Base-by-base conservation (phyloP, 1,140 invertebrate genomes). In the Drosophila tsacasi region DNA sequence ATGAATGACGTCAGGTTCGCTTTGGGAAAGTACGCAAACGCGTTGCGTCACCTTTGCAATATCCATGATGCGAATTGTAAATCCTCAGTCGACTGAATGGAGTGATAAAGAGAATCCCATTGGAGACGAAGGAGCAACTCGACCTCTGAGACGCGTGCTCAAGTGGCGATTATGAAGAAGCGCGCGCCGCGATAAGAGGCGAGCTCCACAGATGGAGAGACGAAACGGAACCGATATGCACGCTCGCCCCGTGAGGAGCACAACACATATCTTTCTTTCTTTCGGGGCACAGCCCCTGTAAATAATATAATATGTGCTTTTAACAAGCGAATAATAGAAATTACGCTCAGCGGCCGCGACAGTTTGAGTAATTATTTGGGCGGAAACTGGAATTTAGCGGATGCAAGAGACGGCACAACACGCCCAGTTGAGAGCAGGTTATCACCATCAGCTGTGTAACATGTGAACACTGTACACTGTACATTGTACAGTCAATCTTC, bases 301-400 rank as follows among this genome's bases (percentile, higher is more conserved):
- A 55, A 23, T 71, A 71, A 73, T 50, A 23, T 71, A 71, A 73
- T 50, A 35, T 4, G n/a, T 67, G 76, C 61, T 83, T 62, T 79
- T 82, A 85, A 66, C 66, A 46, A 63, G 64, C 63, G 63, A 72
- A 54, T 49, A 55, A 69, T 69, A 69, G 68, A 79, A 60, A 78
- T 73, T 73, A 63, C 55, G 55, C 49, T 82, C 66, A 57, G 57
- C 40, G 42, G 61, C 19, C 19, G 19, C 69, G 63, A 76, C 65
- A 80, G 55, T 62, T 69, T 68, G 21, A 59, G 55, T 63, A 83
- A 83, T 87, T 87, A 79, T 72, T 72, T 60, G 80, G 68, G 57
- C 81, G 81, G 81, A 84, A 89, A 84, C 73, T 69, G 57, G 71
- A 80, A 59, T 67, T 72, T 40, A 68, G 67, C 79, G 75, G 75